A percentile compares a stretch with the other conserved stretches of the same genome.
These are phyloP conservation scores for Limanda limanda DNA, from an alignment of 2,113 vertebrate species.

Conservation along the genomic window DNA sequence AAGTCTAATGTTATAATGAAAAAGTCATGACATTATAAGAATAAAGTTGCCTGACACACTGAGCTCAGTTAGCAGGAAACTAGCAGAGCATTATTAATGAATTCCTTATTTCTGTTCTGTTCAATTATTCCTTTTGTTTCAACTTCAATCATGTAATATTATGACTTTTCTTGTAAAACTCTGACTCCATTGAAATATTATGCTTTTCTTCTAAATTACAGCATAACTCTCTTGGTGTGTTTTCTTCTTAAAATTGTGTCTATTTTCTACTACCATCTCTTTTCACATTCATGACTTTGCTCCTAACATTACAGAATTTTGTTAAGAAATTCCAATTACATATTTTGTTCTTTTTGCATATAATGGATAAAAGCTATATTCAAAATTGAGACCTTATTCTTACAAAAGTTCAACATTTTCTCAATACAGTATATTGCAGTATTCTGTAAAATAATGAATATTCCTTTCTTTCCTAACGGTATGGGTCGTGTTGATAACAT, in stretches of 20 bases:
- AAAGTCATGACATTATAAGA: background rate
- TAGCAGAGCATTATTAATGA: too few relatives aligned
- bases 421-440: background rate
- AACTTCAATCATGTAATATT: background rate
- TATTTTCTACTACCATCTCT: too few relatives aligned
- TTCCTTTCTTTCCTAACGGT: background rate
- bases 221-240: background rate
- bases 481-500: background rate
- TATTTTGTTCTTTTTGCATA: background rate
- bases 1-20: background rate
- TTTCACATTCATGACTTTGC: background rate
- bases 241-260: background rate
- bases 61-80: too few relatives aligned
- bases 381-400: background rate
- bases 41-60: background rate
- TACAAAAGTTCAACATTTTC: background rate
- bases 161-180: background rate
- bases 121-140: background rate
- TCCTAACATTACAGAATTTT: background rate
- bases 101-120: background rate
- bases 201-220: background rate
- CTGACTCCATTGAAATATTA: background rate
- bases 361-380: background rate
- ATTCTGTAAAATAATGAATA: background rate
- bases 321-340: background rate